Evolutionary conservation across 2,888 invertebrate species (phyloP), one percentile per base, ranked within the genome.

Genomic region (Oscheius myriophilus): DNA sequence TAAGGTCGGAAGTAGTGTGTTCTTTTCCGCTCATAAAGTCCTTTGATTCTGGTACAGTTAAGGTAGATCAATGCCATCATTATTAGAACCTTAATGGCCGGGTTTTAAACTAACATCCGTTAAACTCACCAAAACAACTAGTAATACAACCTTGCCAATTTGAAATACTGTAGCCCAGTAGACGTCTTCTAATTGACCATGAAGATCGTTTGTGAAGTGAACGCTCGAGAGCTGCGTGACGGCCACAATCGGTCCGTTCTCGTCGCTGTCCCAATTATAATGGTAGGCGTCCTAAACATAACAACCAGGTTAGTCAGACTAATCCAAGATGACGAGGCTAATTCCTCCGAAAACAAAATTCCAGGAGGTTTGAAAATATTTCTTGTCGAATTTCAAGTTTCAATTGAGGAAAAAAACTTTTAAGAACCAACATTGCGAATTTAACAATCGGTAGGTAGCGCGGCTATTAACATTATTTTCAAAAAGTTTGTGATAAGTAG

Each of bases 1-100:
- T 74, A 80, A 11, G 80, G 80, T n/a, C 78, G 49, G 67, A 80
- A 80, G 65, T 80, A 80, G 55, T 75, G 80, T 0, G 80, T 80
- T 41, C 78, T 16, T 58, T 80, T 80, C 33, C 81, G 54, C 23
- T 81, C 79, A 67, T 81, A 81, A 53, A 81, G 55, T 0, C 70
- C 67, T 39, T 70, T 67, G 26, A 81, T 75, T 51, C 73, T 71
- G 1, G 81, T 71, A 54, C 81, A 81, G 59, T 81, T 81, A n/a
- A 81, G 69, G 61, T 81, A 81, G 4, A 81, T 72, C 41, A 81
- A 66, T 25, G 77, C 73, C 59, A 72, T 65, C 67, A 81, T 78
- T 6, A 79, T 74, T 11, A 79, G 51, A 1, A 72, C 77, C 75
- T 77, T 62, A 63, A 67, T 39, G 45, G 41, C 1, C n/a, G n/a